phyloP scores from a whole-genome alignment of 2,888 invertebrate genomes.

The Drosophila tanythrix region DNA sequence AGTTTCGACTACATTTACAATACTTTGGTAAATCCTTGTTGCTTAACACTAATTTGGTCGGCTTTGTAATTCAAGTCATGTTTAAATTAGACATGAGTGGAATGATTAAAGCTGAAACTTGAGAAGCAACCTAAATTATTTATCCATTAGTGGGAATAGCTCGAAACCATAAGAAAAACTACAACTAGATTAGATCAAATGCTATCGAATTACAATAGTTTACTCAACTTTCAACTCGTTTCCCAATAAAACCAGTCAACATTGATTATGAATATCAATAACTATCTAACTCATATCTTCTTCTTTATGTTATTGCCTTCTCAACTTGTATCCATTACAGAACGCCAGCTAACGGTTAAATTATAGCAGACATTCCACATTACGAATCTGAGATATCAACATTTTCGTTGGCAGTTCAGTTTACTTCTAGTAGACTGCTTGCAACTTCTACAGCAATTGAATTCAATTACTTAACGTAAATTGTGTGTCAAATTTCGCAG shows the following conservation, averaged over 20 bases:
- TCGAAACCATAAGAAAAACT: neutral
- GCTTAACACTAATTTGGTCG: slow-evolving; percentile 42
- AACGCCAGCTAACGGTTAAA: neutral
- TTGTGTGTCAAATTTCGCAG: slow-evolving; percentile 52
- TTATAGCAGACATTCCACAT: neutral
- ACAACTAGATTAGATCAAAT: neutral
- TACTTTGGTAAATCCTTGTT: slow-evolving; percentile 49
- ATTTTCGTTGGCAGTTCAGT: slow-evolving; percentile 7
- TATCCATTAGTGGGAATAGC: slow-evolving; percentile 17
- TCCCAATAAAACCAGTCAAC: slow-evolving; percentile 4
- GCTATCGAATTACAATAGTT: slow-evolving; percentile 12
- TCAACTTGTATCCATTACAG: slow-evolving; percentile 7
- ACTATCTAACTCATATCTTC: neutral
- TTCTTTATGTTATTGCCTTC: neutral
- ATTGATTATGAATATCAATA: slow-evolving; percentile 5
- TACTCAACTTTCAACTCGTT: neutral
- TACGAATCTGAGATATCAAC: neutral
- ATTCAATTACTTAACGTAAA: slow-evolving; percentile 67
- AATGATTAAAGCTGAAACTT: slow-evolving; percentile 4
- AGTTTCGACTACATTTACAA: neutral
- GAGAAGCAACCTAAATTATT: slow-evolving; percentile 11
- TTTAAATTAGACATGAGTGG: neutral
- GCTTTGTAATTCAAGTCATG: slow-evolving; percentile 9
- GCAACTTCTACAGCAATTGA: slow-evolving; percentile 48
- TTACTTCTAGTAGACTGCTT: slow-evolving; percentile 2